Evolutionary conservation across 2,797 vertebrate genomes (phyloP).

Genomic region (Eremophila alpestris): DNA sequence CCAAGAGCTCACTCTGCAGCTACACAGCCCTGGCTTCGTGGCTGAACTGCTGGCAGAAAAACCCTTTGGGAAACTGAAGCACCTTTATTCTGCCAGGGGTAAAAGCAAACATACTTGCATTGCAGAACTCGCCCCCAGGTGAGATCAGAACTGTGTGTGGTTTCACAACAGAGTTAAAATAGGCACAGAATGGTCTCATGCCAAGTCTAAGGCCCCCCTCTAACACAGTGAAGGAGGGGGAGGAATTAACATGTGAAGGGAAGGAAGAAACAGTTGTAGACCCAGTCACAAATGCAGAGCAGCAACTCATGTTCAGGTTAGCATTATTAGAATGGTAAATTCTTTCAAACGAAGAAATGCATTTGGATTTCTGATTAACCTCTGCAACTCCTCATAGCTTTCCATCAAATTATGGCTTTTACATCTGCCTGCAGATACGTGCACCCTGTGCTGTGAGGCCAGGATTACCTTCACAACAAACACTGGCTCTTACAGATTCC

Average conservation of each 20-base stretch:
- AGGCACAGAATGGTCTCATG: neutral
- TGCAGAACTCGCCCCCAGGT: neutral
- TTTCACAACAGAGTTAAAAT: neutral
- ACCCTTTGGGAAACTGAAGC: neutral
- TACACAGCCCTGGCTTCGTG: neutral
- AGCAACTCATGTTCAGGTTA: neutral
- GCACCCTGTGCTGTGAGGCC: neutral
- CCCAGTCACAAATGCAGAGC: neutral
- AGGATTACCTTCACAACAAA: neutral
- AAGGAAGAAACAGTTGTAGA: neutral
- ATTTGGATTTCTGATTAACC: neutral
- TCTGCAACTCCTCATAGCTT: neutral
- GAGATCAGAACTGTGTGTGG: neutral
- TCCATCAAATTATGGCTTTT: neutral
- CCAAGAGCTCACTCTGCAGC: neutral
- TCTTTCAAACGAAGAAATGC: neutral
- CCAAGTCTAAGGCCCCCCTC: neutral
- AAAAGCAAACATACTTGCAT: neutral
- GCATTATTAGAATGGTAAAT: neutral
- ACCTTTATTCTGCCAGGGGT: neutral
- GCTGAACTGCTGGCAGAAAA: accelerated
- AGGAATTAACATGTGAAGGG: neutral
- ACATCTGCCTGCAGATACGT: accelerated
- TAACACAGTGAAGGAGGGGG: neutral
- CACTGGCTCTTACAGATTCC: neutral